Percentiles rank a stretch among this genome's conserved stretches.
phyloP scores from a whole-genome alignment of 1,140 invertebrate genomes.

The Leptinotarsa defecta region DNA sequence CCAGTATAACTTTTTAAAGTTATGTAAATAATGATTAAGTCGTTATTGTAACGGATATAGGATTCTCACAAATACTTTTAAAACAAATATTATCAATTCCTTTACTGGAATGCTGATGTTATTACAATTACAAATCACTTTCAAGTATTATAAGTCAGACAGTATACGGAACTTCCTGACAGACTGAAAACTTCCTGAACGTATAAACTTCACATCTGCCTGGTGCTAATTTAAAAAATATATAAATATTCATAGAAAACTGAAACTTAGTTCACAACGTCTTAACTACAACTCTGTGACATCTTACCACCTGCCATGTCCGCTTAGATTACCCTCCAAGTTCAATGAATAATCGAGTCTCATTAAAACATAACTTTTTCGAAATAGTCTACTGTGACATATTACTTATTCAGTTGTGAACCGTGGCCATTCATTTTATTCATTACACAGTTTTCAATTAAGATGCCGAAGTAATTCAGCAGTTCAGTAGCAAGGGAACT shows the following conservation, averaged over 20 bases:
- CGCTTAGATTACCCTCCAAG: background rate
- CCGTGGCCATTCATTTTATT: background rate
- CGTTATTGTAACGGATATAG: no score
- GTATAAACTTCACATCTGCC: background rate
- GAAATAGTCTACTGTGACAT: background rate
- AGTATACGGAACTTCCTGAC: no score
- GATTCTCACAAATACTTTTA: no score
- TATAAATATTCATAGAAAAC: constrained; percentile 3
- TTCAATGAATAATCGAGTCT: background rate
- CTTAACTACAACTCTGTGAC: background rate
- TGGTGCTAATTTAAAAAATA: background rate
- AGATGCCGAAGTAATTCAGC: background rate
- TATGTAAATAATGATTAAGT: no score
- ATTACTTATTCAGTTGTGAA: constrained; percentile 4
- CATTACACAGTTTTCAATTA: constrained; percentile 9
- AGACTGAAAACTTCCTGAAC: background rate
- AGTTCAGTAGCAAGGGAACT: background rate
- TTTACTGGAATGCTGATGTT: no score
- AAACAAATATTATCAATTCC: no score
- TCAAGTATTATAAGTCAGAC: no score
- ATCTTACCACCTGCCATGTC: background rate
- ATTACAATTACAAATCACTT: no score
- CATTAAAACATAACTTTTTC: background rate
- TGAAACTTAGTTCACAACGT: background rate
- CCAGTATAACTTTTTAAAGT: no score